Percentiles rank a stretch among this genome's conserved stretches.
phyloP scores from a whole-genome alignment of 2,113 vertebrate species.

The Triplophysa dalaica region DNA sequence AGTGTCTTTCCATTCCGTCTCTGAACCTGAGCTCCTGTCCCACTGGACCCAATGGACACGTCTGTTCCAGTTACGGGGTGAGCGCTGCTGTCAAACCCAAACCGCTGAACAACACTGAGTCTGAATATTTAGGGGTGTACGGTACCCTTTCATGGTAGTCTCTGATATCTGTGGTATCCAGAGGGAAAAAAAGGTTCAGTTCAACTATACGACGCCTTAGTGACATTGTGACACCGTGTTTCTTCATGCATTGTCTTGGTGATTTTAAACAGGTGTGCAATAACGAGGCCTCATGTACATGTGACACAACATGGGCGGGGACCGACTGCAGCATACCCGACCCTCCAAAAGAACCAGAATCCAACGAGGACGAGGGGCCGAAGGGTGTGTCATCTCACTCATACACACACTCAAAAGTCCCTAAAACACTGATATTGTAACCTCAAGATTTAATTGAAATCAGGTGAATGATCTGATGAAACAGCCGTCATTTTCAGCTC shows the following conservation, averaged over 20 bases:
- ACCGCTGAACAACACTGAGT: background rate
- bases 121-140: too few species aligned
- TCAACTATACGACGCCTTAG: too few species aligned
- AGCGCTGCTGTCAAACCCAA: constrained; percentile 63
- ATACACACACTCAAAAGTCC: background rate
- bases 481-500: too few species aligned
- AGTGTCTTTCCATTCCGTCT: constrained; percentile 95
- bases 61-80: constrained; percentile 97
- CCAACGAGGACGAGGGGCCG: constrained; percentile 85
- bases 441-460: too few species aligned
- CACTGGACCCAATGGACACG: constrained; percentile 85
- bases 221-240: background rate
- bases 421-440: too few species aligned
- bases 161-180: too few species aligned
- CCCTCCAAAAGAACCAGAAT: constrained; percentile 79
- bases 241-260: background rate
- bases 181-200: too few species aligned
- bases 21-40: constrained; percentile 96
- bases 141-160: too few species aligned
- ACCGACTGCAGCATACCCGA: constrained; percentile 98
- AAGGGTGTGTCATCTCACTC: constrained; percentile 88
- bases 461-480: too few species aligned
- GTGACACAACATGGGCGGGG: constrained; percentile 92
- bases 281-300: constrained; percentile 97
- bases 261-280: constrained; percentile 85